Base-by-base conservation (phyloP, 2,113 vertebrate species). In the Gambusia holbrooki region DNA sequence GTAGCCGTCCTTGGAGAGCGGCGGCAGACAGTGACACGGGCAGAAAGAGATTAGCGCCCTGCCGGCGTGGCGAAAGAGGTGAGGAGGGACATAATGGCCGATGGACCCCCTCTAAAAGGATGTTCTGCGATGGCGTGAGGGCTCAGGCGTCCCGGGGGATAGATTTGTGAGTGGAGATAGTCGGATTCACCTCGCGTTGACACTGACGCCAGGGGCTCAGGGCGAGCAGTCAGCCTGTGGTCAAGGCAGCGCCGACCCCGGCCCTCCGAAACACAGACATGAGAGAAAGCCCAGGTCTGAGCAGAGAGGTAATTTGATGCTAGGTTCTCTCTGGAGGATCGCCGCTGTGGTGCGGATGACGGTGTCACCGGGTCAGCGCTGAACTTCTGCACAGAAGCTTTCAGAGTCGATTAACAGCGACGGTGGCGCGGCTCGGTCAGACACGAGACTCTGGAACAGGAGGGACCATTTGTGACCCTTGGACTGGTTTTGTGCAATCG, bases 171-270 rank as follows among this genome's bases (percentile, higher is more conserved):
- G 91, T 89, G 77, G 83, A 89, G 88, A 93, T 87, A 77, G 84
- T 87, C 81, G 32, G 81, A 84, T 90, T 94, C 94, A 94, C 93
- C 94, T 95, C 87, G 88, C 76, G 15, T 75, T 93, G 93, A 93
- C 94, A 90, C 92, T 63, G 84, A 81, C 84, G 82, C 79, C 45
- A 19, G 83, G 83, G 89, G 73, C 79, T 78, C 63, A 60, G 81
- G 88, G 90, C 45, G 71, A 78, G 84, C 85, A 88, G 93, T 92
- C 90, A 91, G 89, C 67, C 81, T 12, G 73, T 91, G 92, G 93
- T 91, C 90, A 91, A 85, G 79, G 69, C 78, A 51, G 84, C 84
- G 60, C 64, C 45, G 66, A 89, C 84, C 81, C 76, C 85, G 58
- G 66, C 62, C 76, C 69, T 14, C 80, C 74, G 72, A 82, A 61